Conservation (phyloP, 2,797 vertebrate species). For the Adrianichthys oophorus region DNA sequence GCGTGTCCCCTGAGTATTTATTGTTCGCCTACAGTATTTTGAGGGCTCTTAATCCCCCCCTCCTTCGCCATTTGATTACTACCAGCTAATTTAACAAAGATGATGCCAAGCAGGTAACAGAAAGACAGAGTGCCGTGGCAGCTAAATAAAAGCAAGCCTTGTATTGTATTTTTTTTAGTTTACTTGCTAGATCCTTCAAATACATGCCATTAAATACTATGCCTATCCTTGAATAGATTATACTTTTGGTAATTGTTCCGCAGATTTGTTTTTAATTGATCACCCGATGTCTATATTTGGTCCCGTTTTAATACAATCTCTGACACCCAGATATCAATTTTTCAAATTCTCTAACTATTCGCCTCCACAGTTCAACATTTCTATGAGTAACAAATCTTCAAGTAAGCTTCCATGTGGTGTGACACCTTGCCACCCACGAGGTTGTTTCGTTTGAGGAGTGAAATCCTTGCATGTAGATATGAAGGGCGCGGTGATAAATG, state of each 20-base stretch:
- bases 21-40: slow-evolving; percentile 70
- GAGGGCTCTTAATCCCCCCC: slow-evolving; percentile 68
- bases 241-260: slow-evolving; percentile 10
- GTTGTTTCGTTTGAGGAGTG: slow-evolving; percentile 28
- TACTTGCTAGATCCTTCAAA: not conserved
- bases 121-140: slow-evolving; percentile 37
- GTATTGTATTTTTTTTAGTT: slow-evolving; percentile 22
- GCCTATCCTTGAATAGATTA: slow-evolving; percentile 5
- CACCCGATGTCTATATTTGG: slow-evolving; percentile 44
- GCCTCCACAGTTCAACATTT: slow-evolving; percentile 11
- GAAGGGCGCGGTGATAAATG: slow-evolving; percentile 74
- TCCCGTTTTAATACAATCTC: not conserved
- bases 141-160: slow-evolving; percentile 15
- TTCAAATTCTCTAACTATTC: slow-evolving; percentile 11
- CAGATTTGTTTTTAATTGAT: slow-evolving; percentile 20
- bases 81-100: slow-evolving; percentile 73
- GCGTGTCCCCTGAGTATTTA: slow-evolving; percentile 70
- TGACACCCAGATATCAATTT: not conserved
- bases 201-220: slow-evolving; percentile 12
- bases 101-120: slow-evolving; percentile 73
- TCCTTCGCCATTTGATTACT: slow-evolving; percentile 62
- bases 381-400: slow-evolving; percentile 19
- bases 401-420: slow-evolving; percentile 10
- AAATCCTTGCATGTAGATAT: slow-evolving; percentile 51
- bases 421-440: slow-evolving; percentile 24